Conservation (phyloP, 1,140 invertebrate species). For the Holcopasites calliopsidis region DNA sequence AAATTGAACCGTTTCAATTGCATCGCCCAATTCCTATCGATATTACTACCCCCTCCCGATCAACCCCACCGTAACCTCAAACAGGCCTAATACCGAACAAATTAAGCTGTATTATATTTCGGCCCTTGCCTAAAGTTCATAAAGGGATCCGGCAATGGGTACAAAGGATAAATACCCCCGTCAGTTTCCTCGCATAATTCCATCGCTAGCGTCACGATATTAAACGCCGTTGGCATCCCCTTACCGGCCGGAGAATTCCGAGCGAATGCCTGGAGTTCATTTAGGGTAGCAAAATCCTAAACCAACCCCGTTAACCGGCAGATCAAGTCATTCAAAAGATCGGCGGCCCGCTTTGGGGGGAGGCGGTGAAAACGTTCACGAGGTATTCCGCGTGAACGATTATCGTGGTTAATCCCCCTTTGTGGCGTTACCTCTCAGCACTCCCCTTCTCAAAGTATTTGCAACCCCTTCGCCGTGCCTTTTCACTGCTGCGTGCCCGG, state of each 20-base stretch:
- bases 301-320: conserved; percentile 29
- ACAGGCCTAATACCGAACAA: not conserved
- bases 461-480: conserved; percentile 45
- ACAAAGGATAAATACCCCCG: not conserved
- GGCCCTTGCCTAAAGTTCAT: not conserved
- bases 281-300: conserved; percentile 8
- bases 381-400: conserved; percentile 46
- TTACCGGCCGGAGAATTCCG: not conserved
- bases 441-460: conserved; percentile 35
- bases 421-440: conserved; percentile 43
- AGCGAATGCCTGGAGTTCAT: conserved; percentile 16
- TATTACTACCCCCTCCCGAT: no score
- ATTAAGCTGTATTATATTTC: not conserved
- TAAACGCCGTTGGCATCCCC: not conserved
- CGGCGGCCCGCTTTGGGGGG: conserved; percentile 31
- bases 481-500: conserved; percentile 3
- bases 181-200: not conserved
- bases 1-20: no score
- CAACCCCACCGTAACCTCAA: not conserved
- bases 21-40: no score
- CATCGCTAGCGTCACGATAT: not conserved
- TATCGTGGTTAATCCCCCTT: conserved; percentile 61
- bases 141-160: not conserved
- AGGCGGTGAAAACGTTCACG: conserved; percentile 43
- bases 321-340: conserved; percentile 40